Base-by-base conservation (phyloP, 2,113 vertebrate species). In the Ammodytes dubius region DNA sequence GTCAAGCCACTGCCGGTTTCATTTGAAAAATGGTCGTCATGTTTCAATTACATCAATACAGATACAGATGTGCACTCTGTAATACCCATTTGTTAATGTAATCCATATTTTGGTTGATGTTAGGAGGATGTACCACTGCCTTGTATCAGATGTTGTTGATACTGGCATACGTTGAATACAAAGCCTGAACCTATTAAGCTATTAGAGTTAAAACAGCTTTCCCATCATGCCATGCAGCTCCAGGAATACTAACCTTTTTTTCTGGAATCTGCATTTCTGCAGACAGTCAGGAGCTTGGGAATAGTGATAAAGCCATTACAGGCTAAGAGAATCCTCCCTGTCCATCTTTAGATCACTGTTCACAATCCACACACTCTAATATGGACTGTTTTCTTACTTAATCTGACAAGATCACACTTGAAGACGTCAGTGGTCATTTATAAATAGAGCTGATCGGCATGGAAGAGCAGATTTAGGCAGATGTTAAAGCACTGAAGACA, bases 81-180 rank as follows among this genome's bases (percentile, higher is more conserved):
- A 95, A 27, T 27, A 27, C 27, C 27, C 27, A 27, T 27, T 27
- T 27, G 27, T 27, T 27, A 27, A 27, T 27, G 27, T 60, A 95
- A 39, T 61, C 89, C 40, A 11, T 12, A 92, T 94, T 93, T 94
- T n/a, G 46, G 71, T 58, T 75, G 88, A 94, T 95, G 68, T 72
- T 64, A 54, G 91, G 87, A 91, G 91, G 93, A 92, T 94, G 96
- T 95, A 27, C 27, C 27, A 27, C 27, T 27, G 96, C 96, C 96
- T 98, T 97, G 95, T 96, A 96, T 96, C 96, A 95, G 95, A 94
- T 95, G 82, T 76, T 37, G 77, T 68, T 82, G 89, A 90, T 87
- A 78, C 79, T 91, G 86, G 84, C 81, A 88, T 43, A 77, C 5
- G 17, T 85, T 60, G 85, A 70, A 70, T 69, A 49, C 60, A 76